Conservation (phyloP, 2,888 invertebrate genomes). For the Octonoba sinensis region DNA sequence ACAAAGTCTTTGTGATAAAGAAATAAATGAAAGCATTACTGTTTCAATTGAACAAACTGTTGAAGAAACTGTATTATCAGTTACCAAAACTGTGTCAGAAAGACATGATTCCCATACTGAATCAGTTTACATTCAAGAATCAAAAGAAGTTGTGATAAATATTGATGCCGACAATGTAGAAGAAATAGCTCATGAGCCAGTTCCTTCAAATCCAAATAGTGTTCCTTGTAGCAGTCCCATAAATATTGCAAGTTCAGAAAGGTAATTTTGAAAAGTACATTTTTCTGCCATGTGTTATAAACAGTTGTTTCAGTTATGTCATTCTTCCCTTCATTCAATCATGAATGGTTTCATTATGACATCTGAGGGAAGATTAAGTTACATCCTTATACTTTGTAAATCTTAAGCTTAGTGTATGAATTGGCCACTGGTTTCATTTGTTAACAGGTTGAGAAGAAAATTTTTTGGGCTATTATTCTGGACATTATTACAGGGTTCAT, state of each 20-base stretch:
- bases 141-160: slow-evolving; percentile 37
- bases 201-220: slow-evolving; percentile 23
- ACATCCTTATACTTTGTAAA: no score
- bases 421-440: no score
- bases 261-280: slow-evolving; percentile 2
- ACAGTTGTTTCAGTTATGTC: no score
- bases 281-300: no score
- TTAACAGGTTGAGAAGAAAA: no score
- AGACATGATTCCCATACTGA: neutral
- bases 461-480: no score
- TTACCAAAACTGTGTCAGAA: slow-evolving; percentile 9
- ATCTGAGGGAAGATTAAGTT: no score
- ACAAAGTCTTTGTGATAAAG: slow-evolving; percentile 16
- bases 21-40: slow-evolving; percentile 2
- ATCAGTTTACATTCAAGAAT: neutral
- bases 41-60: slow-evolving; percentile 39
- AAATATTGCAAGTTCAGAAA: slow-evolving; percentile 20
- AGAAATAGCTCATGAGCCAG: slow-evolving; percentile 4
- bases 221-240: slow-evolving; percentile 38
- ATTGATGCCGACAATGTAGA: slow-evolving; percentile 1
- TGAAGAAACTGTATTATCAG: slow-evolving; percentile 21
- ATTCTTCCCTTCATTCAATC: no score
- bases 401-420: no score
- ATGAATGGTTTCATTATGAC: no score
- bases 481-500: no score